These are phyloP conservation scores for Gonatopus flavifemur DNA, from an alignment of 1,140 invertebrate genomes.

Conservation along the genomic window DNA sequence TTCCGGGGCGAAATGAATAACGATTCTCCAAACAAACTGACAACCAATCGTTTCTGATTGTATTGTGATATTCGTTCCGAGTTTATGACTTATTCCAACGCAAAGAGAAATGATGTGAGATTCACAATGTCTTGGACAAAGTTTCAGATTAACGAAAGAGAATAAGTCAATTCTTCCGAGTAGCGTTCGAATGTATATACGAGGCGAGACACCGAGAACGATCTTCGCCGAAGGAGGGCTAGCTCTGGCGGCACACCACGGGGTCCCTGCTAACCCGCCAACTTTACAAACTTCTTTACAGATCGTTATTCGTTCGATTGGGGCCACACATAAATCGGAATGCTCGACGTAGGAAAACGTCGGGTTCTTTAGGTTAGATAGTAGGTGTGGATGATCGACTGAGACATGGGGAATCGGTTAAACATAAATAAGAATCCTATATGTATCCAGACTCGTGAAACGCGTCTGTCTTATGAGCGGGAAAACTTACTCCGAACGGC, in stretches of 20 bases:
- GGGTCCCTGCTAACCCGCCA: slow-evolving; percentile 52
- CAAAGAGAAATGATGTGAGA: slow-evolving; percentile 26
- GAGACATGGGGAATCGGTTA: no score
- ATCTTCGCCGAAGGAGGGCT: slow-evolving; percentile 35
- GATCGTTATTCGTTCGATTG: slow-evolving; percentile 54
- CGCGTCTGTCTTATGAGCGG: slow-evolving; percentile 14
- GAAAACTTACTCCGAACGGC: slow-evolving; percentile 45
- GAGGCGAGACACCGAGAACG: slow-evolving; percentile 24
- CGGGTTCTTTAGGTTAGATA: no score
- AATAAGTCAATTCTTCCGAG: slow-evolving; percentile 11
- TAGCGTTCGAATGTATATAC: slow-evolving; percentile 20
- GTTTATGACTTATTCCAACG: no score
- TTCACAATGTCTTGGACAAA: no score
- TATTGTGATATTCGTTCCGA: no score
- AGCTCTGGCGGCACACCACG: slow-evolving; percentile 33
- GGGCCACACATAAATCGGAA: slow-evolving; percentile 50
- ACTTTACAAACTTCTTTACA: slow-evolving; percentile 58
- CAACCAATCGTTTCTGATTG: no score
- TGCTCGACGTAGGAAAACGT: slow-evolving; percentile 6
- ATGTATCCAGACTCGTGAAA: slow-evolving; percentile 7
- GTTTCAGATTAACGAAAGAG: no score
- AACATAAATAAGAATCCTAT: no score
- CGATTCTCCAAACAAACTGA: no score
- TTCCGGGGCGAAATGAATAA: no score
- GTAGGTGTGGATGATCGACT: neutral